Conservation (phyloP, 64 coral and sea anemone species). For the Trachythela sp. region DNA sequence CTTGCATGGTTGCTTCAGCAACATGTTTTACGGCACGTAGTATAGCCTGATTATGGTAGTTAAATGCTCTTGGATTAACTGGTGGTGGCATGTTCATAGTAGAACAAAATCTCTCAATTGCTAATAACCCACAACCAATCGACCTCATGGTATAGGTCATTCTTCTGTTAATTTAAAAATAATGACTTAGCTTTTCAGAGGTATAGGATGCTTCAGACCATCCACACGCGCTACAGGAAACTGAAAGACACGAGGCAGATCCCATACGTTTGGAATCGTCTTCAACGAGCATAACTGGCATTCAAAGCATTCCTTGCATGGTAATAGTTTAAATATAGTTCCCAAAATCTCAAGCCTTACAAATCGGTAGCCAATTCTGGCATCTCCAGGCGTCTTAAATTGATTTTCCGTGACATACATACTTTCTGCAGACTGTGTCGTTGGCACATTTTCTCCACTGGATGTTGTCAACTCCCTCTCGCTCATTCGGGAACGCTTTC, state of each 20-base stretch:
- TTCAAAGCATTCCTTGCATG: neutral
- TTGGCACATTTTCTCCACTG: neutral
- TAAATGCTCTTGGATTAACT: conserved; percentile 4
- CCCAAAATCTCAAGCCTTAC: too few relatives aligned
- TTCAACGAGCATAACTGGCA: neutral
- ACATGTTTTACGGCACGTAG: conserved; percentile 4
- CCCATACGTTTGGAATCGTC: conserved; percentile 1
- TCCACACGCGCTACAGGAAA: conserved; percentile 17
- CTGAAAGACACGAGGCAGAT: conserved; percentile 28
- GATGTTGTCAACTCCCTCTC: neutral
- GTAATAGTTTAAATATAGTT: too few relatives aligned
- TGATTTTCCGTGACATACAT: neutral
- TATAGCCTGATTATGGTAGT: conserved; percentile 2
- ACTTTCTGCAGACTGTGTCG: too few relatives aligned
- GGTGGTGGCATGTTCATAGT: conserved; percentile 52
- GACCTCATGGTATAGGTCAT: conserved; percentile 33
- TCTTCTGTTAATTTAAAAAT: conserved; percentile 32
- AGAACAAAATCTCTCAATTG: conserved; percentile 26
- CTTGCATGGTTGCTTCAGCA: conserved; percentile 31
- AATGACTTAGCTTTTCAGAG: conserved; percentile 19
- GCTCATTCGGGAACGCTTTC: neutral
- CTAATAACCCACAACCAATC: conserved; percentile 33
- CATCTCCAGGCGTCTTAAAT: neutral
- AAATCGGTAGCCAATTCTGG: neutral
- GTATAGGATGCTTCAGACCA: too few relatives aligned